Conservation (phyloP, 2,797 vertebrate genomes). For the Hapalemur alaotrensis region DNA sequence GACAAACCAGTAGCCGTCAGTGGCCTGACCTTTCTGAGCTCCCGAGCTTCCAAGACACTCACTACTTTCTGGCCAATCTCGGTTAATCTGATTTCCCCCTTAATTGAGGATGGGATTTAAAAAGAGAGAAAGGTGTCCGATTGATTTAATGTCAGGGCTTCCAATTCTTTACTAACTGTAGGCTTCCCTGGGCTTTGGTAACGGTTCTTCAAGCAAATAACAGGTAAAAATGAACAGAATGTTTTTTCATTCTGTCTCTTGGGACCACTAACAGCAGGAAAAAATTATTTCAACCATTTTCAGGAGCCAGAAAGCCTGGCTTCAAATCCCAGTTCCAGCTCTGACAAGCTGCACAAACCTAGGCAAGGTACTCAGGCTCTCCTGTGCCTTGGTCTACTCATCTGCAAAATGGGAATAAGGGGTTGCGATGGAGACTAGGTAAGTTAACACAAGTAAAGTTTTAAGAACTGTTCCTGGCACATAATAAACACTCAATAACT, state of each 20-base stretch:
- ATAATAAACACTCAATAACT: not conserved
- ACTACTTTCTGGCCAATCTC: not conserved
- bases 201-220: not conserved
- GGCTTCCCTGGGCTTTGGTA: not conserved
- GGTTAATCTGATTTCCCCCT: slow-evolving; percentile 50
- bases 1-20: not conserved
- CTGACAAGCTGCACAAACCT: not conserved
- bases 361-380: not conserved
- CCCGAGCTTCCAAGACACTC: not conserved
- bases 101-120: slow-evolving; percentile 34
- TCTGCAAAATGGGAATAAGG: not conserved
- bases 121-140: slow-evolving; percentile 33
- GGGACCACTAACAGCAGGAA: not conserved
- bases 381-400: not conserved
- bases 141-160: slow-evolving; percentile 21
- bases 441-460: not conserved
- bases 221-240: slow-evolving; percentile 18
- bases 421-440: not conserved
- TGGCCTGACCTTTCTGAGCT: not conserved
- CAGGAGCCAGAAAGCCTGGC: not conserved
- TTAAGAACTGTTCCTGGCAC: not conserved
- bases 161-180: not conserved
- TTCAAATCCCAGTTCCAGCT: not conserved
- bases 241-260: slow-evolving; percentile 4
- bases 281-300: not conserved